Evolutionary conservation across 2,797 vertebrate species (phyloP), one percentile per base, ranked within the genome.

Genomic region (Meriones psammophilus): DNA sequence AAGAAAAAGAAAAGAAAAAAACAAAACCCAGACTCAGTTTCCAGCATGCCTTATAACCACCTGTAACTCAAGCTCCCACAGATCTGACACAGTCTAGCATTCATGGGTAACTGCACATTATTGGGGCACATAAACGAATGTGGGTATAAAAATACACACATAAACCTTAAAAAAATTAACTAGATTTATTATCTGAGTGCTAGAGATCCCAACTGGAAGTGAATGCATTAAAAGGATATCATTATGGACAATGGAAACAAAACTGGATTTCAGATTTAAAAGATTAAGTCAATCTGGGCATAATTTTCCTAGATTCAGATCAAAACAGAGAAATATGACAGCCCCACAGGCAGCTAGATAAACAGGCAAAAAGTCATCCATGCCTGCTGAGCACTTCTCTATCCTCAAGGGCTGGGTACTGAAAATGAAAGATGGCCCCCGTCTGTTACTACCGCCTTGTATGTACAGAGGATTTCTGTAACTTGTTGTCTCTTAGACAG

Each of bases 301-400:
- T 60, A 91, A 88, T 68, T 92, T 94, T 68, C 91, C 62, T 85
- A 95, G 91, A 69, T 80, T 94, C 83, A 95, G 80, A 81, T 95
- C 26, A 73, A 92, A 68, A 88, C 58, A 1, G 24, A 1, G 24
- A 88, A 79, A 74, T 89, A 94, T 13, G 73, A 86, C 56, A 94
- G 76, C 54, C 30, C 3, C 68, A 42, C 7, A 89, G 78, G 68
- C 1, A 88, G 36, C 42, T 77, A 69, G 26, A 33, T 60, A 73
- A 94, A 66, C 54, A 86, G 68, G 50, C 64, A 79, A n/a, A 33
- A 78, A 73, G 39, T 39, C 39, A 94, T 2, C 60, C 42, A 26
- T 3, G 30, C 20, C 68, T 62, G 66, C 36, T 39, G 8, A 56
- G 58, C 0, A 1, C 28, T 69, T 88, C 78, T 87, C 22, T 89